Percentiles rank a stretch among this genome's conserved stretches.
Evolutionary conservation across 1,140 invertebrate genomes (phyloP).

Genomic region (Steinernema feltiae): DNA sequence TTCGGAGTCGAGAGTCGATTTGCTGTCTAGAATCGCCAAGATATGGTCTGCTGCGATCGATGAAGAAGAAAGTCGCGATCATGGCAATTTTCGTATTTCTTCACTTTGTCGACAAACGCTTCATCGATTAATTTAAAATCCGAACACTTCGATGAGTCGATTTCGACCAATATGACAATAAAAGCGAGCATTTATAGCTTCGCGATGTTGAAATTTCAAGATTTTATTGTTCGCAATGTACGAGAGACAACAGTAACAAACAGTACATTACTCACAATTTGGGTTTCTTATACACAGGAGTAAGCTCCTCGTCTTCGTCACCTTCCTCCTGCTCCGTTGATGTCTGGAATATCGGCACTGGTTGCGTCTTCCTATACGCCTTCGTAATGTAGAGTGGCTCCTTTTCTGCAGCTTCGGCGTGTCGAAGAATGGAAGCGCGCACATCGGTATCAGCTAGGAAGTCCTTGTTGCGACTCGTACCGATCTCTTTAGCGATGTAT

Average conservation of each 20-base stretch:
- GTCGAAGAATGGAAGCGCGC: constrained; percentile 88
- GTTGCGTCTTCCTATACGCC: constrained; percentile 70
- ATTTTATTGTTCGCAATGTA: too few species aligned
- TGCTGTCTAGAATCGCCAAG: too few species aligned
- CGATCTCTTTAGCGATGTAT: constrained; percentile 90
- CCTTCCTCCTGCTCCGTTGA: constrained; percentile 27
- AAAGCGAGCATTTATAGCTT: neutral
- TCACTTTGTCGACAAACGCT: neutral
- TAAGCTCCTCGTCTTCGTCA: constrained; percentile 49
- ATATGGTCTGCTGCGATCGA: neutral
- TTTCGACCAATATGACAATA: too few species aligned
- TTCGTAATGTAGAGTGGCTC: constrained; percentile 94
- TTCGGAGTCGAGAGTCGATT: too few species aligned
- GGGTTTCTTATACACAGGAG: constrained; percentile 59
- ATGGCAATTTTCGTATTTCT: neutral
- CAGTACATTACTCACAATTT: too few species aligned
- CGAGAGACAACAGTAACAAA: too few species aligned
- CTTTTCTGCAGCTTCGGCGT: constrained; percentile 88
- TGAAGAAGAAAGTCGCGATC: neutral
- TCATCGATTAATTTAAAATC: neutral
- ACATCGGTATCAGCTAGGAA: constrained; percentile 88
- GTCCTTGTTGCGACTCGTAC: constrained; percentile 77
- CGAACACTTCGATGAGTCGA: neutral
- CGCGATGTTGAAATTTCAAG: neutral
- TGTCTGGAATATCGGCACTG: constrained; percentile 57